A percentile compares a stretch with the other conserved stretches of the same genome.
phyloP scores from a whole-genome alignment of 2,888 invertebrate species.

The Spatulosminthurus flaviceps region DNA sequence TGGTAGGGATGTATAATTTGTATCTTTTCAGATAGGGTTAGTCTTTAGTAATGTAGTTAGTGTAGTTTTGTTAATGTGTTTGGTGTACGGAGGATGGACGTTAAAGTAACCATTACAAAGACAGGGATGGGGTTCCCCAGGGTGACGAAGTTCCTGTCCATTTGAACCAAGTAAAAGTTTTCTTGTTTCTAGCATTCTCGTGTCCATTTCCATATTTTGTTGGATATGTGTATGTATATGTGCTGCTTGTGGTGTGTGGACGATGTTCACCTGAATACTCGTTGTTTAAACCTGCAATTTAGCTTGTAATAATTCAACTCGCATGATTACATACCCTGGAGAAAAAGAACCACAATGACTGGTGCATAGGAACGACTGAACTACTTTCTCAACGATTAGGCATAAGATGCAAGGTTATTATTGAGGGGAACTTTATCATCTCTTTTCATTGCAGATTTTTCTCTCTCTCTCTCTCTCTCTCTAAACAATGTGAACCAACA shows the following conservation, averaged over 20 bases:
- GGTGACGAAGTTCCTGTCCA: conserved; percentile 21
- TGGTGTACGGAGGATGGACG: too few relatives aligned
- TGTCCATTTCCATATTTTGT: conserved; percentile 19
- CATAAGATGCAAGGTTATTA: neutral
- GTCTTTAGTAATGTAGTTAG: neutral
- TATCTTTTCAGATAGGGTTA: neutral
- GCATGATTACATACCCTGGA: conserved; percentile 21
- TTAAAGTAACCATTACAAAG: neutral
- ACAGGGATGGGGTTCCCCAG: neutral
- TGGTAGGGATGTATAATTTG: neutral
- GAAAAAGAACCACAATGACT: conserved; percentile 9
- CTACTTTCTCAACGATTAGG: conserved; percentile 10
- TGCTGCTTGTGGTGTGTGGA: neutral
- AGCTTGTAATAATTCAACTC: conserved; percentile 19
- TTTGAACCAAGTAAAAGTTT: conserved; percentile 22
- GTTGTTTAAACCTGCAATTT: conserved; percentile 18
- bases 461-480: too few relatives aligned
- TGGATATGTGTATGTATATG: neutral
- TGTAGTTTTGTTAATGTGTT: neutral
- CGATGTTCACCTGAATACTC: neutral
- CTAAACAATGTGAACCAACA: neutral
- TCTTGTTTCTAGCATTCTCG: conserved; percentile 4
- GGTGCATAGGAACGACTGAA: neutral
- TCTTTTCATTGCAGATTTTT: neutral
- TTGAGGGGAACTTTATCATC: neutral